A percentile compares a stretch with the other conserved stretches of the same genome.
Evolutionary conservation across 1,140 invertebrate genomes (phyloP).

Genomic region (Phymorhynchus buccinoides): DNA sequence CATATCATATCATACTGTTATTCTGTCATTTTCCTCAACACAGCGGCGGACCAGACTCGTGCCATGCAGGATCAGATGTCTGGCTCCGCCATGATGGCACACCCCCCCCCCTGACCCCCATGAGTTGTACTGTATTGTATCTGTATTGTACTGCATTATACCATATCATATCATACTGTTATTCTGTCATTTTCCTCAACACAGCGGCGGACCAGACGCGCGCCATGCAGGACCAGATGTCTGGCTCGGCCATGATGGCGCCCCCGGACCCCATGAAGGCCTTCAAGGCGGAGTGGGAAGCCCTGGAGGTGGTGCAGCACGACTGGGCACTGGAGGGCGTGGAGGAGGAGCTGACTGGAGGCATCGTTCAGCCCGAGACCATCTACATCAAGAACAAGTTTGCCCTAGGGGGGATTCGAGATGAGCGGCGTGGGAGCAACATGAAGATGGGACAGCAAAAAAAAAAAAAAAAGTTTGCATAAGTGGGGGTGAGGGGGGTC

Average conservation of each 20-base stretch:
- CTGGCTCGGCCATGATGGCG: constrained; percentile 95
- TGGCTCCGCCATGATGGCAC: constrained; percentile 96
- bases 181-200: background rate
- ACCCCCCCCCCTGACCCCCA: constrained; percentile 96
- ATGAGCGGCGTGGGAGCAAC: too few relatives aligned
- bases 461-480: background rate
- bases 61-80: constrained; percentile 99
- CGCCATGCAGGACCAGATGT: constrained; percentile 98
- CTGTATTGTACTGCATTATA: too few relatives aligned
- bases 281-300: constrained; percentile 99
- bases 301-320: constrained; percentile 95
- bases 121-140: too few relatives aligned
- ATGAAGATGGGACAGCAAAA: too few relatives aligned
- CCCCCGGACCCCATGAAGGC: constrained; percentile 97
- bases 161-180: too few relatives aligned
- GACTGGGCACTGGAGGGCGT: constrained; percentile 89
- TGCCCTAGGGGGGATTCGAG: too few relatives aligned
- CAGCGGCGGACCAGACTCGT: constrained; percentile 92
- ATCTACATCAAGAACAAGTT: constrained; percentile 68
- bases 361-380: constrained; percentile 67
- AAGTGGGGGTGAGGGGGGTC: background rate
- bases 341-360: constrained; percentile 78
- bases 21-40: background rate
- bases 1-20: too few relatives aligned
- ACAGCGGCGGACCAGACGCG: constrained; percentile 93